A percentile compares a stretch with the other conserved stretches of the same genome.
Conservation (phyloP, 2,797 vertebrate genomes). For the Semotilus atromaculatus region DNA sequence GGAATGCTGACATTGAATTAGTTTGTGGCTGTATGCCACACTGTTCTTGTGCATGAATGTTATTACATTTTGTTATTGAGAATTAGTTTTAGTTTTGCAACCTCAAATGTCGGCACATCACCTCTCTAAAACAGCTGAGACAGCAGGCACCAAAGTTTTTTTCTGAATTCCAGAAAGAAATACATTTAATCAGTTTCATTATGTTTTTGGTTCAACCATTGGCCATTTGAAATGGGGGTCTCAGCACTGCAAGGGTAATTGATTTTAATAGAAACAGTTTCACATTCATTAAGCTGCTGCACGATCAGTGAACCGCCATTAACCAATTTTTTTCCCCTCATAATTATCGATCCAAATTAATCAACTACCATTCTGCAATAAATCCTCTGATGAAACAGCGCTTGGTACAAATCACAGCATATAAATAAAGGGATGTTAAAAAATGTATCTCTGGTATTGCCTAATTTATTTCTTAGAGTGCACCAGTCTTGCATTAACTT, state of each 20-base stretch:
- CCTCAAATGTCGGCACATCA: slow-evolving; percentile 19
- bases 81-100: slow-evolving; percentile 33
- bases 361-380: slow-evolving; percentile 17
- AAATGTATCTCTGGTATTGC: not conserved
- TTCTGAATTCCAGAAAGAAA: not conserved
- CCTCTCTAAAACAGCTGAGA: not conserved
- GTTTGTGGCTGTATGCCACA: not conserved
- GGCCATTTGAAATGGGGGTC: not conserved
- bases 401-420: not conserved
- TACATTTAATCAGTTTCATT: not conserved
- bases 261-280: slow-evolving; percentile 37
- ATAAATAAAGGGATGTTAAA: slow-evolving; percentile 6
- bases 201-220: not conserved
- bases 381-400: not conserved
- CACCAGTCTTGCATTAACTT: slow-evolving; percentile 11
- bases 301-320: not conserved
- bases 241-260: slow-evolving; percentile 4
- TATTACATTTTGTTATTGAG: slow-evolving; percentile 16
- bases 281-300: slow-evolving; percentile 27
- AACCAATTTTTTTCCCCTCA: not conserved
- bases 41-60: slow-evolving; percentile 22
- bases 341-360: slow-evolving; percentile 34
- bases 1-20: slow-evolving; percentile 34
- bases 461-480: not conserved
- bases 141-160: not conserved